Evolutionary conservation across 2,888 invertebrate species (phyloP), one percentile per base, ranked within the genome.

Genomic region (Apodemia hepburni): DNA sequence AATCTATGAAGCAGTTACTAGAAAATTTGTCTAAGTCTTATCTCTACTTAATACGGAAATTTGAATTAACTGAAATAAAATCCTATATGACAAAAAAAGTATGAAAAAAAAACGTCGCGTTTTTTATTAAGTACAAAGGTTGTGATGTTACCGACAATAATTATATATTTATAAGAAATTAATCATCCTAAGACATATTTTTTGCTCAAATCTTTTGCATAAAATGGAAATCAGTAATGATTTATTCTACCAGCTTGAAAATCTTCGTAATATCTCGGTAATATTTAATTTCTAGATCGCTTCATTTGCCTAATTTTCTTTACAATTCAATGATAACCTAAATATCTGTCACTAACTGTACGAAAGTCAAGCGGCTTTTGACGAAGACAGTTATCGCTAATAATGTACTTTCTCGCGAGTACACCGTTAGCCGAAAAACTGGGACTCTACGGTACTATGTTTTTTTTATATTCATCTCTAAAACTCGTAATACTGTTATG

Each of bases 371-470:
- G 70, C 76, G 77, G 71, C 75, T 75, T 84, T 82, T 78, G 60
- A 60, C 54, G 80, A 80, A 74, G 75, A 84, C 87, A 81, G 86
- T 86, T 86, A 85, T 77, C 75, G 77, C 85, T 87, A 87, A 89
- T 90, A 87, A 84, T 79, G 79, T 82, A 87, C 87, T 87, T 86
- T 87, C 84, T 80, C 80, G 74, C 42, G 59, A 45, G 61, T 70
- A 64, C 66, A 77, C 84, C 90, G 90, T 88, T 91, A 91, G 65
- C 81, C 84, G 54, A 72, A 87, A 89, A 89, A 81, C 81, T 85
- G 85, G 88, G 83, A 80, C 83, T 77, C 78, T 86, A 91, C 91
- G 90, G 90, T 90, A 91, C 79, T 79, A 86, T 85, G 81, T 87
- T 82, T 81, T 81, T n/a, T 83, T 58, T 49, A 75, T 81, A 76